These are phyloP conservation scores for Drosophila monieri DNA, from an alignment of 2,888 invertebrate genomes.

Conservation along the genomic window DNA sequence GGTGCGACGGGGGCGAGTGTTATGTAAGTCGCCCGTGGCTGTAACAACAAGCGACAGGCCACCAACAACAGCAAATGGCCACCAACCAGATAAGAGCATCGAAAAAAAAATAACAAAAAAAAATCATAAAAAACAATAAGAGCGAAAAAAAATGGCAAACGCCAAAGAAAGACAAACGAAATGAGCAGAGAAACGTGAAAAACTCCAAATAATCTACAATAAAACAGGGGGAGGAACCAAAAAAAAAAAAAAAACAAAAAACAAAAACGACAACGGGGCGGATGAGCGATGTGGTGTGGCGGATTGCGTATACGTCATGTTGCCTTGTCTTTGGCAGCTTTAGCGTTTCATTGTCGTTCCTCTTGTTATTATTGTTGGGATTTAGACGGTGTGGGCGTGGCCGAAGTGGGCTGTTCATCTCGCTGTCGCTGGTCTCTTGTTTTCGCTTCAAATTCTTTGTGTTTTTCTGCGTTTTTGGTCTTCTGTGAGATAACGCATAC, in stretches of 20 bases:
- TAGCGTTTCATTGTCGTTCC: conserved; percentile 13
- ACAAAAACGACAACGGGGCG: conserved; percentile 41
- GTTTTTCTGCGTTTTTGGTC: background rate
- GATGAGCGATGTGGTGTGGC: conserved; percentile 41
- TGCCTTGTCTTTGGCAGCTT: conserved; percentile 17
- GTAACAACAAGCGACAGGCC: conserved; percentile 32
- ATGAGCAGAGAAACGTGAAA: conserved; percentile 54
- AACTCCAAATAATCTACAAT: conserved; percentile 42
- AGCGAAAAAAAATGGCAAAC: background rate
- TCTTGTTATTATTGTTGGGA: conserved; percentile 24
- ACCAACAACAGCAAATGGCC: conserved; percentile 31
- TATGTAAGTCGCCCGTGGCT: conserved; percentile 35
- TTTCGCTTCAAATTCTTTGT: background rate
- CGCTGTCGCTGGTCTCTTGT: conserved; percentile 3
- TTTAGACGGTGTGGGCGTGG: conserved; percentile 23
- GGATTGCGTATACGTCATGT: conserved; percentile 72
- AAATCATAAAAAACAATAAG: conserved; percentile 1
- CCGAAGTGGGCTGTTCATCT: conserved; percentile 16
- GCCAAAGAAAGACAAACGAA: conserved; percentile 10
- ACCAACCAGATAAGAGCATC: conserved; percentile 35
- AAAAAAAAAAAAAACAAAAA: background rate
- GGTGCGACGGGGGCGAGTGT: conserved; percentile 2
- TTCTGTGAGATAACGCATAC: conserved; percentile 43
- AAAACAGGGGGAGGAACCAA: conserved; percentile 7
- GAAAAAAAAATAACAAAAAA: conserved; percentile 1